phyloP scores from a whole-genome alignment of 2,113 vertebrate species.

The Podarcis cretensis region DNA sequence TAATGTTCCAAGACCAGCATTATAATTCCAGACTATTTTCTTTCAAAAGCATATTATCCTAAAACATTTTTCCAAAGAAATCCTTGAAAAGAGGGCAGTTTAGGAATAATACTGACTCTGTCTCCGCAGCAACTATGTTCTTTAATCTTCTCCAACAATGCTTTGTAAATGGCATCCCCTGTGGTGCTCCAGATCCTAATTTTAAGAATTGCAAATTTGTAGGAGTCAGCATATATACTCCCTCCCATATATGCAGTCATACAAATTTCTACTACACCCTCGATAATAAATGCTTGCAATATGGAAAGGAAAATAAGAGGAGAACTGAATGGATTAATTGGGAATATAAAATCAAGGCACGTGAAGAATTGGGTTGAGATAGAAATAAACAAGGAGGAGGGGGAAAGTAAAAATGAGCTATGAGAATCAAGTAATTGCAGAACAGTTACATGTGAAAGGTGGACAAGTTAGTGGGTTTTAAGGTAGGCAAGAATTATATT shows the following conservation, averaged over 20 bases:
- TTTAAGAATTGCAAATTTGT: not conserved
- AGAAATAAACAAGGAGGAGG: not conserved
- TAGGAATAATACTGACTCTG: not conserved
- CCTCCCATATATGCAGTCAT: not conserved
- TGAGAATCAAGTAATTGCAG: conserved; percentile 42
- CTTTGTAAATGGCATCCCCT: not conserved
- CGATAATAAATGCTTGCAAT: not conserved
- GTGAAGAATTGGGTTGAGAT: conserved; percentile 8
- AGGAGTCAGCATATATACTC: not conserved
- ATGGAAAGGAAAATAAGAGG: not conserved
- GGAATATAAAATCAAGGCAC: not conserved
- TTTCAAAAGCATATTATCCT: too few species aligned
- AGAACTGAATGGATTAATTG: not conserved
- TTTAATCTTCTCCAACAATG: not conserved
- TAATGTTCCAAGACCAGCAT: too few species aligned
- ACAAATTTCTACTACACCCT: not conserved
- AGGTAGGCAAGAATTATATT: conserved; percentile 38
- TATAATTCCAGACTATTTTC: too few species aligned
- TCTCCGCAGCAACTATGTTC: not conserved
- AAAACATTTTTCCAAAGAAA: too few species aligned
- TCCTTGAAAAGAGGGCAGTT: too few species aligned
- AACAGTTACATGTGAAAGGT: conserved; percentile 36
- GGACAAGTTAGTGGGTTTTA: conserved; percentile 47
- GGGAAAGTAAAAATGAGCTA: conserved; percentile 23
- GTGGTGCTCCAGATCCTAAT: not conserved